Evolutionary conservation across 1,140 invertebrate species (phyloP), one percentile per base, ranked within the genome.

Genomic region (Zaprionus nigranus): DNA sequence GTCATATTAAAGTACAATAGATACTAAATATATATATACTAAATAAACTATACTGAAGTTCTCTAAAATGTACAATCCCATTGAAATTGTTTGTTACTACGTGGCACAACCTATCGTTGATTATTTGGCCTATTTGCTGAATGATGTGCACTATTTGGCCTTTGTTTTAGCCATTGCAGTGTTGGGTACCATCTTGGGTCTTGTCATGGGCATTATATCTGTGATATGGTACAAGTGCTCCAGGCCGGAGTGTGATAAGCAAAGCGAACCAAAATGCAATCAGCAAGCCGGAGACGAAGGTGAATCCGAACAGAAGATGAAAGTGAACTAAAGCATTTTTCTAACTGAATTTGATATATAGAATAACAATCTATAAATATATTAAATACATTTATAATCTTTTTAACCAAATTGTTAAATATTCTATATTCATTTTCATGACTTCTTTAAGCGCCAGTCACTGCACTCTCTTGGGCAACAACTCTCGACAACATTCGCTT

Each of bases 41-140:
- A 28, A 7, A 9, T 46, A 3, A 24, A 1, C 26, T 20, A 20
- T 15, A 9, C 5, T 7, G 76, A 72, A 40, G 6, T 7, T n/a
- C 6, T 17, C 73, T 11, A 57, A 86, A 71, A 51, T 85, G 53
- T 34, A 62, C 17, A 86, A 86, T 59, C 82, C 82, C 0, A 86
- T 85, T 20, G 79, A 86, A 69, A n/a, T 72, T 11, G 20, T 75
- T 51, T 78, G 71, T 17, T 38, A 36, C 30, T 28, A 65, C 12
- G 4, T 64, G 17, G 68, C 68, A 22, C 82, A 86, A 20, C 82
- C 79, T 1, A 38, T 87, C 3, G 65, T 86, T n/a, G 79, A 86
- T 40, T 56, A 11, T 0, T 17, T 86, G 54, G 65, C n/a, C 13
- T 79, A 71, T n/a, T 43, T 86, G 11, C 7, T 59, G 0, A 54